Evolutionary conservation across 2,113 vertebrate genomes (phyloP).

Genomic region (Struthidea cinerea): DNA sequence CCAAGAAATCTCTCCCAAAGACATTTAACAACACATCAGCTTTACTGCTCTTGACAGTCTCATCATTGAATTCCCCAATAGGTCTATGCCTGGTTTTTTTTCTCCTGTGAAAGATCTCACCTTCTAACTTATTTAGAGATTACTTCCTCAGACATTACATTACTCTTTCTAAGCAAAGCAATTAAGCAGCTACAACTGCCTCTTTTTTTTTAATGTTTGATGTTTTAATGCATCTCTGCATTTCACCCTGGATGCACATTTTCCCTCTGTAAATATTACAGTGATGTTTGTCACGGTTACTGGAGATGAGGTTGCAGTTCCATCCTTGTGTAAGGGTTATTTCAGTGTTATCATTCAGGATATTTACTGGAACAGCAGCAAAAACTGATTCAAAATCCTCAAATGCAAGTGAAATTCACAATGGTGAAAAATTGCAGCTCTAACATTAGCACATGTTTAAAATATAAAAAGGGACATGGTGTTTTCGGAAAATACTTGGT

Average conservation of each 20-base stretch:
- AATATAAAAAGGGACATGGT: background rate
- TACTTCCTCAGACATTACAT: background rate
- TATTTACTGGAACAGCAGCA: background rate
- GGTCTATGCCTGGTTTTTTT: background rate
- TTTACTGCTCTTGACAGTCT: background rate
- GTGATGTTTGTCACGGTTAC: accelerated
- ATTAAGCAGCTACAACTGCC: background rate
- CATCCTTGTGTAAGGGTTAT: background rate
- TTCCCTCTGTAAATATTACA: background rate
- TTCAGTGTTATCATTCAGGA: background rate
- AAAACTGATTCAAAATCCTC: background rate
- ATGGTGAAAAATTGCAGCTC: accelerated
- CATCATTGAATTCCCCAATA: background rate
- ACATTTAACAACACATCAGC: background rate
- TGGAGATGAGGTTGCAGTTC: background rate
- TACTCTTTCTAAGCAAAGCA: background rate
- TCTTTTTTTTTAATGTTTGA: background rate
- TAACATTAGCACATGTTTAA: background rate
- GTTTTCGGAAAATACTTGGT: background rate
- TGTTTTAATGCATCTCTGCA: background rate
- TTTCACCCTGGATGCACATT: background rate
- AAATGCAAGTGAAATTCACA: background rate
- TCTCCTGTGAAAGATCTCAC: background rate
- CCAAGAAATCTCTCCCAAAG: background rate
- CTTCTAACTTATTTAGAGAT: background rate